phyloP scores from a whole-genome alignment of 2,113 vertebrate genomes.

The Microtus montanus region DNA sequence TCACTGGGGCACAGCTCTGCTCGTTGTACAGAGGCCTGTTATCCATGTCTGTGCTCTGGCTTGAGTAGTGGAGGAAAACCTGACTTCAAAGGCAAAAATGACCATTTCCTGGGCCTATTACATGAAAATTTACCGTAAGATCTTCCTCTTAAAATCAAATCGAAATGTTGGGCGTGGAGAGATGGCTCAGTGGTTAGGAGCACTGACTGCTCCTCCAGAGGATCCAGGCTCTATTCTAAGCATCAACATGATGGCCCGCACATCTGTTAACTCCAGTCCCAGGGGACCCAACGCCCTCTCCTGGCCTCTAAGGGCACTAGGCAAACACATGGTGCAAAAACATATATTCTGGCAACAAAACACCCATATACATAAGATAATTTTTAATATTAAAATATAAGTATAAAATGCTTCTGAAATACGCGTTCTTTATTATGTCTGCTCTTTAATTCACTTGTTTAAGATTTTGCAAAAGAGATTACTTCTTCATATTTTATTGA shows the following conservation, averaged over 20 bases:
- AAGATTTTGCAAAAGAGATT: background rate
- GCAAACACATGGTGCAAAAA: background rate
- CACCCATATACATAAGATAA: background rate
- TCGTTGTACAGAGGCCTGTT: background rate
- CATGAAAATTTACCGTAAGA: background rate
- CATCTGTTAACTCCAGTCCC: background rate
- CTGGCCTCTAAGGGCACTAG: background rate
- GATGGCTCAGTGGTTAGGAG: background rate
- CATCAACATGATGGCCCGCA: background rate
- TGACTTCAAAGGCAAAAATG: background rate
- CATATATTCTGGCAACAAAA: too few relatives aligned
- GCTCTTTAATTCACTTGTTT: background rate
- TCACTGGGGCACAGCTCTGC: background rate
- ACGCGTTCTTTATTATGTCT: background rate
- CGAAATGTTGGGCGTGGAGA: background rate
- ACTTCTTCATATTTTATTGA: constrained; percentile 21
- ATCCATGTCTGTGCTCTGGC: background rate
- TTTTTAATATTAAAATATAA: background rate
- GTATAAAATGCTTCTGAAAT: background rate
- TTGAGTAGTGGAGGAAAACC: background rate
- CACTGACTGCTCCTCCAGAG: background rate
- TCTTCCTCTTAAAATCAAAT: background rate
- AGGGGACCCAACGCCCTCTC: background rate
- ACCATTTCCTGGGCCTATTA: background rate
- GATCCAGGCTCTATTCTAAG: background rate